Evolutionary conservation across 2,888 invertebrate genomes (phyloP).

Genomic region (Prionchulus punctatus): DNA sequence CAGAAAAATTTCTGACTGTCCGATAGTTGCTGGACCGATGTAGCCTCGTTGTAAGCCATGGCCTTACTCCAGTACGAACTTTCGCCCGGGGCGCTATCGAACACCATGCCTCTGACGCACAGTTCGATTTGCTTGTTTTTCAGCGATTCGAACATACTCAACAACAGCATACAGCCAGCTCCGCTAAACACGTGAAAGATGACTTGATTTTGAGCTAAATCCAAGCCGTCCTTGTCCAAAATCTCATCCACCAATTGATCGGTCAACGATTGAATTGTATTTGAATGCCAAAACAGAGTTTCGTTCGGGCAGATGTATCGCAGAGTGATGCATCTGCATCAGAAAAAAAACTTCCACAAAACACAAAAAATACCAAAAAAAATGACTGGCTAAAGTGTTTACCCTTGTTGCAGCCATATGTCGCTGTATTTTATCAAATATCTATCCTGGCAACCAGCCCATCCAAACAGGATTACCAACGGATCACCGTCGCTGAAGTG

Average conservation of each 20-base stretch:
- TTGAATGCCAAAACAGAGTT: slow-evolving; percentile 48
- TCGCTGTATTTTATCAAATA: slow-evolving; percentile 60
- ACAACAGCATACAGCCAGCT: slow-evolving; percentile 40
- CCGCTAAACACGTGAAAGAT: slow-evolving; percentile 60
- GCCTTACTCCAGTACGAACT: not conserved
- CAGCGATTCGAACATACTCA: not conserved
- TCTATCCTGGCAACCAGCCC: slow-evolving; percentile 62
- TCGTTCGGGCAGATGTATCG: slow-evolving; percentile 53
- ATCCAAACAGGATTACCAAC: slow-evolving; percentile 54
- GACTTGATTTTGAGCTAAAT: slow-evolving; percentile 52
- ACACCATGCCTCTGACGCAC: slow-evolving; percentile 1
- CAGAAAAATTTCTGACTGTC: no score
- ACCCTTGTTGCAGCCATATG: slow-evolving; percentile 60
- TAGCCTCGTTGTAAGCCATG: not conserved
- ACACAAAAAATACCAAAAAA: not conserved
- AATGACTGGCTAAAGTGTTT: slow-evolving; percentile 21
- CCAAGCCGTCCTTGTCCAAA: slow-evolving; percentile 48
- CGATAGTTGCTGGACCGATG: no score
- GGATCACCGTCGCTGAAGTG: no score
- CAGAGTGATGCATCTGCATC: slow-evolving; percentile 51
- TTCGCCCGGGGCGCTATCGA: not conserved
- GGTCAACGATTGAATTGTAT: slow-evolving; percentile 47
- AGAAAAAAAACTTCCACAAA: slow-evolving; percentile 9
- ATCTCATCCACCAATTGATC: slow-evolving; percentile 49
- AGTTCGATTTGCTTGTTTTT: not conserved